Base-by-base conservation (phyloP, 2,797 vertebrate species). In the Kryptopterus vitreolus region DNA sequence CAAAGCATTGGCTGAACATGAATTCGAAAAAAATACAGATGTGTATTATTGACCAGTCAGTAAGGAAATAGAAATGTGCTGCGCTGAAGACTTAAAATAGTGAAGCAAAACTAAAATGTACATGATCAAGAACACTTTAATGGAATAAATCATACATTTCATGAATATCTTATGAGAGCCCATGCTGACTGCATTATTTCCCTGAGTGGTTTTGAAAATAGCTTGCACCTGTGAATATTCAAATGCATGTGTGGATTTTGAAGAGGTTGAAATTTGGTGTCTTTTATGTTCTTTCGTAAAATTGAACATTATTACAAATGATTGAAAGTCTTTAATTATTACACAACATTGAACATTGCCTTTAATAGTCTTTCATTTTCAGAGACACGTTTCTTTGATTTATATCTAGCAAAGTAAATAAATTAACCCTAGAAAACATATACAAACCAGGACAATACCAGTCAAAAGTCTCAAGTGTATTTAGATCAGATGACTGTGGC, bases 131-230 rank as follows among this genome's bases (percentile, higher is more conserved):
- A 81, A 71, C 13, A 79, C 33, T 62, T 69, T 59, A 55, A 72
- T 75, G 35, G 46, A 76, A 50, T 46, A 22, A 43, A 53, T 63
- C 48, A 77, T 63, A 22, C 74, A 74, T 50, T 61, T 55, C 38
- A 65, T 77, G 72, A 85, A 83, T 79, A 81, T 79, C 58, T 77
- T 66, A 79, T 81, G 77, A 65, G 82, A 77, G 77, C 79, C 68
- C 79, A 80, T 48, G 53, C n/a, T 80, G 77, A 82, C 55, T 65
- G 75, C 2, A 1, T 66, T 78, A 75, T 75, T 66, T n/a, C 18
- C 77, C 79, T 69, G n/a, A 74, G 53, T 79, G 82, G 70, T 85
- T 69, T 81, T 50, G 79, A 73, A 77, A 72, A 73, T 31, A 59
- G 72, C 26, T 18, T 78, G 29, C 46, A 77, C 76, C 76, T 63